These are phyloP conservation scores for Philereme vetulata DNA, from an alignment of 2,888 invertebrate species.

Conservation along the genomic window DNA sequence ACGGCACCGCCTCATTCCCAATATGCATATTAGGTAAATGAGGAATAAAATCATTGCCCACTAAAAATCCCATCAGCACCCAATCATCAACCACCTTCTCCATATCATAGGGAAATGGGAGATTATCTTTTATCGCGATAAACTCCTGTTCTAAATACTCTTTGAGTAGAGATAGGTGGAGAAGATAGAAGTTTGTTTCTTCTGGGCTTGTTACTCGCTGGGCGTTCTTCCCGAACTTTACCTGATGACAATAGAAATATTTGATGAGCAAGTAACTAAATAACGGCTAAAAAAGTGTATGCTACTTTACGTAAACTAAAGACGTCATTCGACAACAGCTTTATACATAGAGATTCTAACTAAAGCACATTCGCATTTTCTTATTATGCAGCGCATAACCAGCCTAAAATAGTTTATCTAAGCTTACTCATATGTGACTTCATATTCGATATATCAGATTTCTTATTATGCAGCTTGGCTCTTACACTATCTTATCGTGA, in stretches of 20 bases:
- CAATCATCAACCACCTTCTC: slow-evolving; percentile 98
- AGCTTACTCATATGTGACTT: too few species aligned
- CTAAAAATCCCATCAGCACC: slow-evolving; percentile 98
- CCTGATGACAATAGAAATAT: slow-evolving; percentile 68
- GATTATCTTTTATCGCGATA: slow-evolving; percentile 84
- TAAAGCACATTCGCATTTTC: too few species aligned
- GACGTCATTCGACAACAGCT: too few species aligned
- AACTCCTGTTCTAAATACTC: slow-evolving; percentile 98
- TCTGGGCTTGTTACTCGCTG: slow-evolving; percentile 90
- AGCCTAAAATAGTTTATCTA: too few species aligned
- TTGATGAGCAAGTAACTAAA: neutral
- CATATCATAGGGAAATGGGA: slow-evolving; percentile 91
- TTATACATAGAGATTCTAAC: too few species aligned
- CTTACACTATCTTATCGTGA: too few species aligned
- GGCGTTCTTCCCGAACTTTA: slow-evolving; percentile 89
- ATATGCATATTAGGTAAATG: slow-evolving; percentile 98
- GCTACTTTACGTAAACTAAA: too few species aligned
- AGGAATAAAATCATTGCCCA: slow-evolving; percentile 99
- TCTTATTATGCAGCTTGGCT: too few species aligned
- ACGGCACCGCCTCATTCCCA: slow-evolving; percentile 92
- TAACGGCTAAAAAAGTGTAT: too few species aligned
- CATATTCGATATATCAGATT: too few species aligned
- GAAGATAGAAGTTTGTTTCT: slow-evolving; percentile 95
- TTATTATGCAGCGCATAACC: too few species aligned
- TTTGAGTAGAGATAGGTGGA: slow-evolving; percentile 95